A percentile compares a stretch with the other conserved stretches of the same genome.
Evolutionary conservation across 2,888 invertebrate genomes (phyloP).

Genomic region (Lycophotia porphyrea): DNA sequence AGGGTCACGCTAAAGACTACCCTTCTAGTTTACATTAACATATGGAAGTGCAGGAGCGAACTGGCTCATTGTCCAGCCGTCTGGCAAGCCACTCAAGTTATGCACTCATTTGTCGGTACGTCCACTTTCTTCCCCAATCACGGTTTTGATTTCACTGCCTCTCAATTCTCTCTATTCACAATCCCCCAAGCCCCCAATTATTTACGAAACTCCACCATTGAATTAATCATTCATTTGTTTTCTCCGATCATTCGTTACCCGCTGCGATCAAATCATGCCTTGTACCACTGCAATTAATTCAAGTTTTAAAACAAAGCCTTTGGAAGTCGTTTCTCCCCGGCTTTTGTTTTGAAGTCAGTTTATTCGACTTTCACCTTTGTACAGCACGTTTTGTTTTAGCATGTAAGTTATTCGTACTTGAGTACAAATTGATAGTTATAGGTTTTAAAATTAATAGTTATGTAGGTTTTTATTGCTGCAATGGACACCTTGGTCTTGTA

Average conservation of each 20-base stretch:
- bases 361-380: conserved; percentile 34
- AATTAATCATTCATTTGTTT: conserved; percentile 60
- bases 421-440: conserved; percentile 49
- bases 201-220: conserved; percentile 40
- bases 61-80: not conserved
- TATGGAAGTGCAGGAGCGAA: not conserved
- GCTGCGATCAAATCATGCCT: conserved; percentile 43
- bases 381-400: conserved; percentile 21
- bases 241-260: conserved; percentile 38
- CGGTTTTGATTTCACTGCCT: conserved; percentile 23
- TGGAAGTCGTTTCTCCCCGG: conserved; percentile 33
- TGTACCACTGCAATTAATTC: conserved; percentile 51
- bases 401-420: conserved; percentile 18
- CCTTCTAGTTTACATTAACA: not conserved
- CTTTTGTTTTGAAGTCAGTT: conserved; percentile 46
- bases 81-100: not conserved
- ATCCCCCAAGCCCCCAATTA: conserved; percentile 41
- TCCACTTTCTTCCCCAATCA: conserved; percentile 13
- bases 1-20: not conserved
- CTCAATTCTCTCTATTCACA: conserved; percentile 23
- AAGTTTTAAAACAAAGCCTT: conserved; percentile 48
- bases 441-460: conserved; percentile 33
- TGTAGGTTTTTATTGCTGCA: conserved; percentile 44
- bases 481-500: conserved; percentile 17
- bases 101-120: not conserved